Evolutionary conservation across 2,797 vertebrate genomes (phyloP).

Genomic region (Rhabdophis nuchalis): DNA sequence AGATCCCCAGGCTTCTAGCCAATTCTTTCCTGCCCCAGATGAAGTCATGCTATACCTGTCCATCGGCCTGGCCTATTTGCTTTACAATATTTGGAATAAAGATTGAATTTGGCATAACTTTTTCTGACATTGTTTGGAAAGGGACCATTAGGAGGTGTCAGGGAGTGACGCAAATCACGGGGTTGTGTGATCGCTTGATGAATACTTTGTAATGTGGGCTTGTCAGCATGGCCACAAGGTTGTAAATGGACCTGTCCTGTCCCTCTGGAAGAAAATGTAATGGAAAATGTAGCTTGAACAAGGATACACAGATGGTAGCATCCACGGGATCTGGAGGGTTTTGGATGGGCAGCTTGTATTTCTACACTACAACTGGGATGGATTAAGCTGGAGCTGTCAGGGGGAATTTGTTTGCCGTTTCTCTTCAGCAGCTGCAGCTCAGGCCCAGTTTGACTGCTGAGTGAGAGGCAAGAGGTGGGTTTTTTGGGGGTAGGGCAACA

Average conservation of each 20-base stretch:
- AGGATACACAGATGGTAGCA: slow-evolving; percentile 60
- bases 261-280: slow-evolving; percentile 54
- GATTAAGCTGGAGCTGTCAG: slow-evolving; percentile 46
- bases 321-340: slow-evolving; percentile 44
- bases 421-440: slow-evolving; percentile 27
- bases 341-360: slow-evolving; percentile 45
- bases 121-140: slow-evolving; percentile 67
- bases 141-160: slow-evolving; percentile 54
- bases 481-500: background rate
- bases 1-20: slow-evolving; percentile 45
- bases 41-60: slow-evolving; percentile 69
- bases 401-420: background rate
- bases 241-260: slow-evolving; percentile 34
- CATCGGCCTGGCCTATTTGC: slow-evolving; percentile 62
- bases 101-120: slow-evolving; percentile 58
- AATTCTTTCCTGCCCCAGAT: slow-evolving; percentile 56
- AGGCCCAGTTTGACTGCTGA: slow-evolving; percentile 29
- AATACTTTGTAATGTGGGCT: slow-evolving; percentile 47
- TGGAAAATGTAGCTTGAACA: slow-evolving; percentile 61
- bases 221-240: slow-evolving; percentile 56
- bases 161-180: slow-evolving; percentile 59
- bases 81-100: slow-evolving; percentile 65
- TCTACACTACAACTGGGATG: slow-evolving; percentile 44
- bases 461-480: slow-evolving; percentile 28
- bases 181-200: slow-evolving; percentile 49